phyloP scores from a whole-genome alignment of 2,797 vertebrate genomes.

The Dendrocincla fuliginosa region DNA sequence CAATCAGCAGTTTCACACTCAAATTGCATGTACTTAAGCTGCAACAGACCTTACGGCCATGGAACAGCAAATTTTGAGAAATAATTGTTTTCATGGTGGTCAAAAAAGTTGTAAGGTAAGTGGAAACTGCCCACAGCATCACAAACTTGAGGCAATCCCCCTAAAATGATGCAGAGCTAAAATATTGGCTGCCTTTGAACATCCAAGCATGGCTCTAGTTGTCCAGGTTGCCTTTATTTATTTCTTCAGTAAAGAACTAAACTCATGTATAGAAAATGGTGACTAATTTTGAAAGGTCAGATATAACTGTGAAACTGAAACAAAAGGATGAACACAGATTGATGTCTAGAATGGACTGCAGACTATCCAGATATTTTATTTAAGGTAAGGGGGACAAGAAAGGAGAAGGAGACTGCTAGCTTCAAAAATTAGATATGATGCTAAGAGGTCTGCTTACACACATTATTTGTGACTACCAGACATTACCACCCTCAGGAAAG shows the following conservation, averaged over 20 bases:
- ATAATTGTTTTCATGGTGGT: not conserved
- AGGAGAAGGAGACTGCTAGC: not conserved
- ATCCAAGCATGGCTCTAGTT: not conserved
- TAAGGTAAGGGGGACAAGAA: not conserved
- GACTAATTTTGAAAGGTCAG: not conserved
- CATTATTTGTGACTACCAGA: not conserved
- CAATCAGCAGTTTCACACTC: not conserved
- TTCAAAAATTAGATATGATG: not conserved
- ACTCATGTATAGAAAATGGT: not conserved
- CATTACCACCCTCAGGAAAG: not conserved
- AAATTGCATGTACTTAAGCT: not conserved
- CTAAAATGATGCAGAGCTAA: not conserved
- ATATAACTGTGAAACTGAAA: not conserved
- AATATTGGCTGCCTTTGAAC: not conserved
- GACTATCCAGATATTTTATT: not conserved
- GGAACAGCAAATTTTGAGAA: not conserved
- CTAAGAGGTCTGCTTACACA: not conserved
- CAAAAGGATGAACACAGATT: not conserved
- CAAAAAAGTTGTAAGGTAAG: too few relatives aligned
- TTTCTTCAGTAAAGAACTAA: not conserved
- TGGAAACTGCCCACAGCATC: not conserved
- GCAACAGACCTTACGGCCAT: not conserved
- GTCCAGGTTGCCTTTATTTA: not conserved
- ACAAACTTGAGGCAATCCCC: not conserved
- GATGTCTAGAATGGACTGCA: not conserved